Conservation (phyloP, 2,888 invertebrate species). For the Eustalomyia histrio region DNA sequence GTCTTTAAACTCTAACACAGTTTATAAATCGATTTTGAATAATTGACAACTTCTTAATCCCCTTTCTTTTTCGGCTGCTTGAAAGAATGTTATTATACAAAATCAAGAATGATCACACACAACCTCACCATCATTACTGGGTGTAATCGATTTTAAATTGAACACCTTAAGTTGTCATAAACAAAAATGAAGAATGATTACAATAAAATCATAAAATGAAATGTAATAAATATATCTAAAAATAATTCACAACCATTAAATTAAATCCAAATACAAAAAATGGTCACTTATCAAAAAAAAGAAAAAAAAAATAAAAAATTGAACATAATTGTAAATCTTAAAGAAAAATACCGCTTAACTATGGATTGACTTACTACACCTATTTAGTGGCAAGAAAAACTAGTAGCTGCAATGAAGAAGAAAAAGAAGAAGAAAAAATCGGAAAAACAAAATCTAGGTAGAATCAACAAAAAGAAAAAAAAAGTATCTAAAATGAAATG, state of each 20-base stretch:
- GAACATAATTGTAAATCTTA: conserved; percentile 52
- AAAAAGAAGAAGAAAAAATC: conserved; percentile 2
- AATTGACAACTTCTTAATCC: neutral
- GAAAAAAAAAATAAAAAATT: too few relatives aligned
- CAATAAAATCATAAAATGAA: conserved; percentile 61
- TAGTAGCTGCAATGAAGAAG: conserved; percentile 47
- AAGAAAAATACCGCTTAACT: conserved; percentile 56
- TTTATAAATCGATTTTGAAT: neutral
- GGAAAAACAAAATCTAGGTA: neutral
- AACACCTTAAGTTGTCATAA: conserved; percentile 66
- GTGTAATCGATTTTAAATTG: conserved; percentile 66
- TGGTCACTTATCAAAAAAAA: conserved; percentile 39
- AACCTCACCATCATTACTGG: conserved; percentile 43
- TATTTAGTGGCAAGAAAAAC: conserved; percentile 49
- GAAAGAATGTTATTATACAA: conserved; percentile 23
- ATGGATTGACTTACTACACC: conserved; percentile 6
- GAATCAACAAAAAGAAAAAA: neutral
- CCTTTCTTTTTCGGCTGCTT: conserved; percentile 29
- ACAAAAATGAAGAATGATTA: conserved; percentile 59
- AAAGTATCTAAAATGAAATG: conserved; percentile 44
- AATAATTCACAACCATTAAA: conserved; percentile 62
- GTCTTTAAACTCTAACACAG: neutral
- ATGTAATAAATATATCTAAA: conserved; percentile 65
- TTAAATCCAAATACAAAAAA: conserved; percentile 57
- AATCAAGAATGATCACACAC: conserved; percentile 44